These are phyloP conservation scores for Phymanthus crucifer DNA, from an alignment of 92 coral and sea anemone species.

Conservation along the genomic window DNA sequence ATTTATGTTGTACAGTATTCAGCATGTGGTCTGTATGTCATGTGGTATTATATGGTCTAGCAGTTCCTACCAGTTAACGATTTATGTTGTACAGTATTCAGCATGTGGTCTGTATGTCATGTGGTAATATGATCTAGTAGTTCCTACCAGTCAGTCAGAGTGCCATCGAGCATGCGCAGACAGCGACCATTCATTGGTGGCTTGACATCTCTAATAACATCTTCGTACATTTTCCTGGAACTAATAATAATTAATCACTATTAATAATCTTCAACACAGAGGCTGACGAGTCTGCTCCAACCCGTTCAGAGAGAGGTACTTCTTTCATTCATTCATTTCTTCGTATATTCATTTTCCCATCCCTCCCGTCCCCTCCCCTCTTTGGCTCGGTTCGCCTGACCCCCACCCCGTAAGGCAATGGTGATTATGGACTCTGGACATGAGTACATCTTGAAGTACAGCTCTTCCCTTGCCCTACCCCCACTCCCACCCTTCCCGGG, in stretches of 20 bases:
- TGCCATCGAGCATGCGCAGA: neutral
- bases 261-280: slow-evolving; percentile 16
- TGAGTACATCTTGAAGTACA: no score
- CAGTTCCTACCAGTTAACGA: no score
- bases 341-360: neutral
- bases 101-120: no score
- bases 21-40: neutral
- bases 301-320: slow-evolving; percentile 30
- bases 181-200: neutral
- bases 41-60: neutral
- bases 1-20: no score
- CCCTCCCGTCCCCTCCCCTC: neutral
- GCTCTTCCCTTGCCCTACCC: neutral
- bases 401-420: neutral
- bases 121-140: no score
- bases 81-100: no score
- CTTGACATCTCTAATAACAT: neutral
- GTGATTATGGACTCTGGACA: no score
- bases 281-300: slow-evolving; percentile 3
- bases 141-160: neutral
- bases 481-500: neutral
- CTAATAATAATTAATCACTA: slow-evolving; percentile 14
- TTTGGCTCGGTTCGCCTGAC: neutral
- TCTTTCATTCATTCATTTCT: neutral
- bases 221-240: neutral